Percentiles rank a stretch among this genome's conserved stretches.
These are phyloP conservation scores for Mus caroli DNA, from an alignment of 2,797 vertebrate genomes.

Conservation along the genomic window DNA sequence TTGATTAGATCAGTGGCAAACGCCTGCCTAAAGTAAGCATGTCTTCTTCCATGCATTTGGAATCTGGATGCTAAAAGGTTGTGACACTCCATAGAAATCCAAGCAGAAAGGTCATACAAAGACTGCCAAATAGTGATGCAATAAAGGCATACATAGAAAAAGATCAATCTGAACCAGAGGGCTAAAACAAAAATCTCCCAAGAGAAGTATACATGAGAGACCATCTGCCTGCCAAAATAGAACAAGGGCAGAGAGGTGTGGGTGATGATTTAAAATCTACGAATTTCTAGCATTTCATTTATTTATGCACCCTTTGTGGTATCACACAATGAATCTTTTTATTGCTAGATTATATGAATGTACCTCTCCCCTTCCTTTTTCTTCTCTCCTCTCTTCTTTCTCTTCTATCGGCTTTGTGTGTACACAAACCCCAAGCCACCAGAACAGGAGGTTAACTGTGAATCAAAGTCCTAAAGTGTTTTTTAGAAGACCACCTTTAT, in stretches of 20 bases:
- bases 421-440: not conserved
- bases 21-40: not conserved
- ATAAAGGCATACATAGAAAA: slow-evolving; percentile 38
- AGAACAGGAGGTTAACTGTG: not conserved
- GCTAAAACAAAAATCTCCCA: slow-evolving; percentile 27
- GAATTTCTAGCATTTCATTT: slow-evolving; percentile 44
- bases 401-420: not conserved
- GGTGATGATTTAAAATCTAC: not conserved
- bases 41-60: not conserved
- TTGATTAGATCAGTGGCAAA: slow-evolving; percentile 36
- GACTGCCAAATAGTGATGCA: not conserved
- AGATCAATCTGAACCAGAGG: not conserved
- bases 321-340: not conserved
- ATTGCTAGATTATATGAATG: slow-evolving; percentile 9
- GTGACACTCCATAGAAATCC: not conserved
- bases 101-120: slow-evolving; percentile 44
- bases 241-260: not conserved
- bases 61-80: slow-evolving; percentile 31
- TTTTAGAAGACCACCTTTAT: not conserved
- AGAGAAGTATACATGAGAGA: not conserved
- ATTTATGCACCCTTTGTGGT: not conserved
- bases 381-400: not conserved
- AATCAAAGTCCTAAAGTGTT: not conserved
- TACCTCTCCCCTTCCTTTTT: not conserved
- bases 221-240: slow-evolving; percentile 1